phyloP scores from a whole-genome alignment of 1,140 invertebrate species.

The Aphis craccivora region DNA sequence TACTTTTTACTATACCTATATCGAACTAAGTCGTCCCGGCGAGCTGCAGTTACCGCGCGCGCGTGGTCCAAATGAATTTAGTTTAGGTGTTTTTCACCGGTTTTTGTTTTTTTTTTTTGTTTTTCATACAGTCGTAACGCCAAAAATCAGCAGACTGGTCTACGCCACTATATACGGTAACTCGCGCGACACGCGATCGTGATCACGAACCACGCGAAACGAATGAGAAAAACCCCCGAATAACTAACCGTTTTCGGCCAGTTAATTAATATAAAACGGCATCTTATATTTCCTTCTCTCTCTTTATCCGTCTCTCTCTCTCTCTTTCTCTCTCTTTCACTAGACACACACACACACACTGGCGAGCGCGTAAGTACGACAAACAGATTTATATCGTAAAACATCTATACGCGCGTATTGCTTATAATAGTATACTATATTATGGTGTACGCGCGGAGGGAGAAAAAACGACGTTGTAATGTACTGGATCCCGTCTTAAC shows the following conservation, averaged over 20 bases:
- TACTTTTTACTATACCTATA: too few relatives aligned
- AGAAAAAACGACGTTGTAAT: not conserved
- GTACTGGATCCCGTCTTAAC: not conserved
- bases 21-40: too few relatives aligned
- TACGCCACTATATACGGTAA: not conserved
- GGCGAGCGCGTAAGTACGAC: not conserved
- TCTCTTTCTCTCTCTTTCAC: not conserved
- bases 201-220: not conserved
- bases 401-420: not conserved
- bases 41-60: too few relatives aligned
- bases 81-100: not conserved
- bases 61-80: not conserved
- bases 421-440: not conserved
- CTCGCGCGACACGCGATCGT: not conserved
- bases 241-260: not conserved
- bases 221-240: not conserved
- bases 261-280: slow-evolving; percentile 7
- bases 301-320: not conserved
- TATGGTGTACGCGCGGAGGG: not conserved
- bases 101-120: not conserved
- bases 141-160: not conserved
- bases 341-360: not conserved
- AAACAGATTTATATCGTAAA: slow-evolving; percentile 2
- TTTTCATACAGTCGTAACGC: not conserved
- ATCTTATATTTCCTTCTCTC: not conserved